Evolutionary conservation across 2,113 vertebrate species (phyloP).

Genomic region (Mastomys natalensis): DNA sequence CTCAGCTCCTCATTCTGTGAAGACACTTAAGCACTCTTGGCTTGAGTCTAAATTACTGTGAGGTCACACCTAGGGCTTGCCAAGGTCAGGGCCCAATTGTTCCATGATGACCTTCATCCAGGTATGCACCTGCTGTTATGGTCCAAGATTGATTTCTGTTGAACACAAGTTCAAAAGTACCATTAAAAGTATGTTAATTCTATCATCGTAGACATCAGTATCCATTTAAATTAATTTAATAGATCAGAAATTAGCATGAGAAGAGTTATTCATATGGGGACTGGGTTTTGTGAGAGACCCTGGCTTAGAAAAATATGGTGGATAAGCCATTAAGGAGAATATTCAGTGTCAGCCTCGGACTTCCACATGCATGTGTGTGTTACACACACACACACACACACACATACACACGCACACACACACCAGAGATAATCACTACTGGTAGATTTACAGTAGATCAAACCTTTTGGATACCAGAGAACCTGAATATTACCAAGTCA

Average conservation of each 20-base stretch:
- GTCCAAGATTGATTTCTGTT: neutral
- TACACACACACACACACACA: neutral
- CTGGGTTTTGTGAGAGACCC: neutral
- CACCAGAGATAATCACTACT: neutral
- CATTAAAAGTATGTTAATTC: neutral
- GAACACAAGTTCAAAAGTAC: neutral
- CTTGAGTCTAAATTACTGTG: neutral
- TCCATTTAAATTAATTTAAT: slow-evolving; percentile 24
- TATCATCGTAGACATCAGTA: neutral
- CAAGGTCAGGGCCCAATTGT: neutral
- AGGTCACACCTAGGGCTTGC: neutral
- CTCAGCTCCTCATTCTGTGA: too few species aligned
- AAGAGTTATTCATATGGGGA: neutral
- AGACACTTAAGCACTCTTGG: neutral
- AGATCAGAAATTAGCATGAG: neutral
- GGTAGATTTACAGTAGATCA: neutral
- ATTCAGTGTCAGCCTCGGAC: neutral
- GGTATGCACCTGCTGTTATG: rapidly evolving
- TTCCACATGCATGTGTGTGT: too few species aligned
- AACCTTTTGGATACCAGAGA: slow-evolving; percentile 1
- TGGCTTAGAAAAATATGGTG: neutral
- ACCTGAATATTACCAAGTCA: neutral
- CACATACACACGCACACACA: neutral
- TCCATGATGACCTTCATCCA: neutral
- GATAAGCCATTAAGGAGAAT: neutral